Evolutionary conservation across 2,113 vertebrate species (phyloP).

Genomic region (Neodontobutis hainanensis): DNA sequence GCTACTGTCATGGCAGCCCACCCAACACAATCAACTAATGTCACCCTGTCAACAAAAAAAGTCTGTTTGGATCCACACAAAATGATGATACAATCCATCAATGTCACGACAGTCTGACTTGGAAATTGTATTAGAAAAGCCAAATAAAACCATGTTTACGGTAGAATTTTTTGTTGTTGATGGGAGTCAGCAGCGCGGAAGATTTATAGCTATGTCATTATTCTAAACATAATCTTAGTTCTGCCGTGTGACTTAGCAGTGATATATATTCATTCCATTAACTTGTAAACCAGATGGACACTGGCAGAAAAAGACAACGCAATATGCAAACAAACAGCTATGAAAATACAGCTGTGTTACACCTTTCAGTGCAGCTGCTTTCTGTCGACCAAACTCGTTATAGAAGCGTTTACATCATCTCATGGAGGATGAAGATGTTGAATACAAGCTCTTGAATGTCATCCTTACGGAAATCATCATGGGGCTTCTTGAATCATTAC

Average conservation of each 20-base stretch:
- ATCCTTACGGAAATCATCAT: constrained; percentile 30
- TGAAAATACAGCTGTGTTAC: constrained; percentile 46
- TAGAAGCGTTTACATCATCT: constrained; percentile 43
- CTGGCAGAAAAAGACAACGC: constrained; percentile 59
- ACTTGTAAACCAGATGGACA: constrained; percentile 56
- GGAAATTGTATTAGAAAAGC: constrained; percentile 67
- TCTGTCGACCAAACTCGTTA: constrained; percentile 42
- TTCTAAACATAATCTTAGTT: constrained; percentile 77
- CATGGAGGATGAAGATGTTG: constrained; percentile 13
- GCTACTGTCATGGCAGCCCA: constrained; percentile 43
- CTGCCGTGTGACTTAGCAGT: constrained; percentile 63
- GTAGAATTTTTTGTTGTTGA: constrained; percentile 21
- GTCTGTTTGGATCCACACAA: constrained; percentile 65
- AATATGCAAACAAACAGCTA: constrained; percentile 66
- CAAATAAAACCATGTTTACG: constrained; percentile 58
- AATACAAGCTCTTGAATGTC: constrained; percentile 11
- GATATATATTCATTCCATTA: constrained; percentile 76
- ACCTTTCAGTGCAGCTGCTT: constrained; percentile 39
- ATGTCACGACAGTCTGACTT: constrained; percentile 69
- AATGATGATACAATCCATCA: constrained; percentile 76
- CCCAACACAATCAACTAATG: constrained; percentile 62
- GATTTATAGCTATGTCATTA: constrained; percentile 76
- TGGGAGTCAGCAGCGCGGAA: constrained; percentile 66
- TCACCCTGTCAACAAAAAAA: constrained; percentile 59
- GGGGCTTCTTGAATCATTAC: constrained; percentile 13